phyloP scores from a whole-genome alignment of 2,113 vertebrate genomes.

The Ctenomys sociabilis region DNA sequence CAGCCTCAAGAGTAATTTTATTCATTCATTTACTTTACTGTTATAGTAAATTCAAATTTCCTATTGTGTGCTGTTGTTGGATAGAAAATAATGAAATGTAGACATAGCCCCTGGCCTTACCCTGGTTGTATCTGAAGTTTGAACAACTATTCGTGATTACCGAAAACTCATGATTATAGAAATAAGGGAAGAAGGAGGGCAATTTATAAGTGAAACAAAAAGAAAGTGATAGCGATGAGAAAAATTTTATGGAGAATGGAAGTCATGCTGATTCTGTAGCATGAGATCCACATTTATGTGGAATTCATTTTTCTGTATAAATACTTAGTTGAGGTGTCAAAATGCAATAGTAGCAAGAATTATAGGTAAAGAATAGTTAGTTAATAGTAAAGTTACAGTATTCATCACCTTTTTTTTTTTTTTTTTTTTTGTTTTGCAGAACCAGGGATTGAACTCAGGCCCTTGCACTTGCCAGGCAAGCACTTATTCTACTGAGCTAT shows the following conservation, averaged over 20 bases:
- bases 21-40: not conserved
- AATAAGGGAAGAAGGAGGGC: not conserved
- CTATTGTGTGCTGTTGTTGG: not conserved
- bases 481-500: too few relatives aligned
- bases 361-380: not conserved
- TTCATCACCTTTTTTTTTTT: too few relatives aligned
- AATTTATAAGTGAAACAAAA: not conserved
- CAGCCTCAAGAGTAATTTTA: conserved; percentile 22
- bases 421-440: too few relatives aligned
- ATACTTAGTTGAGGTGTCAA: not conserved
- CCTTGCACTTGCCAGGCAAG: too few relatives aligned
- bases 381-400: not conserved
- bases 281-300: not conserved
- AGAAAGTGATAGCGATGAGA: not conserved
- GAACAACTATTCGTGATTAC: conserved; percentile 17
- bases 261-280: not conserved
- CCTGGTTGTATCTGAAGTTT: not conserved
- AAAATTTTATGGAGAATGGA: not conserved
- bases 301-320: not conserved
- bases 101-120: not conserved
- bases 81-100: not conserved
- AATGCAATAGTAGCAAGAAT: not conserved
- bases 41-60: not conserved
- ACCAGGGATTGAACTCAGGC: too few relatives aligned
- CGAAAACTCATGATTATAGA: not conserved